Evolutionary conservation across 2,888 invertebrate genomes (phyloP), one percentile per base, ranked within the genome.

Genomic region (Drosophila maculinotata): DNA sequence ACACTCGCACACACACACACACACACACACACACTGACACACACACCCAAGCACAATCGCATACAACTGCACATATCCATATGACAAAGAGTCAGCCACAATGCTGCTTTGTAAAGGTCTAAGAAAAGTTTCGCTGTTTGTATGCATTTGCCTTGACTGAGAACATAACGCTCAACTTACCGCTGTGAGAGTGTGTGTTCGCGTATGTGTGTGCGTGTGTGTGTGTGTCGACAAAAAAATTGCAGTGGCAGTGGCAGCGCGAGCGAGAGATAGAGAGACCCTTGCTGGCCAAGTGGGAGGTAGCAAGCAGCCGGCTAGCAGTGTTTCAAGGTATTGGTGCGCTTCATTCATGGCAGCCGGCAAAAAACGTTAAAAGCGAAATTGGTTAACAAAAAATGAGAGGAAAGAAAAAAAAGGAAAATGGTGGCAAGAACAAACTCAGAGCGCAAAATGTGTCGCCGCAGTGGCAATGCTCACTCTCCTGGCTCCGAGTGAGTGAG

Each of bases 361-460:
- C 83, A 82, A 76, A 81, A 85, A 79, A 76, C 76, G 81, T 84
- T 83, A 88, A 88, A 88, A 85, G 87, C 85, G 88, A 86, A 85
- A 85, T 85, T 85, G 83, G 71, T 71, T 72, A 80, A 17, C 9
- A 49, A 53, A 73, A 52, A 53, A 52, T 38, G 14, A 36, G 47
- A 45, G 48, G 44, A 17, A 33, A 39, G 52, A 66, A 71, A 68
- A 60, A 68, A 68, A 80, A 79, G 76, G 63, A 87, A 83, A 88
- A 87, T 79, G 79, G 76, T 75, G 79, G 75, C 76, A 65, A 71
- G 65, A 78, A 42, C 38, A 26, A 41, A 48, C 76, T 68, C 41
- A 28, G 68, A 66, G 75, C 54, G 79, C 31, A 71, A 78, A 70
- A 67, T 70, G 62, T 76, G 79, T 75, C 71, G 71, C 66, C 38